Conservation (phyloP, 2,888 invertebrate genomes). For the Lypha dubia region DNA sequence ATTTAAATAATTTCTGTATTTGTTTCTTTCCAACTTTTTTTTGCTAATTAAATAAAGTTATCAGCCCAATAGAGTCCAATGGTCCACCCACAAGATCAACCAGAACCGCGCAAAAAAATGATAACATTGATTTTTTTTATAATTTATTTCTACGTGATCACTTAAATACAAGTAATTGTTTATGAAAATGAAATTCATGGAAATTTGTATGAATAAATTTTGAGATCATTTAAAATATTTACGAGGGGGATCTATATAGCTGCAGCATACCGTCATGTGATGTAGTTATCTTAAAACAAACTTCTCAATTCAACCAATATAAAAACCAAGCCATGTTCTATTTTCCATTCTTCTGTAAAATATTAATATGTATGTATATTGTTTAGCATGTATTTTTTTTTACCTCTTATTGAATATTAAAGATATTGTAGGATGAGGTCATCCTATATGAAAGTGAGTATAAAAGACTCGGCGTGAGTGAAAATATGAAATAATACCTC, state of each 20-base stretch:
- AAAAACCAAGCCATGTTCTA: too few species aligned
- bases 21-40: slow-evolving; percentile 39
- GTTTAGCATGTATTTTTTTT: too few species aligned
- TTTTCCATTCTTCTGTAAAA: too few species aligned
- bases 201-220: slow-evolving; percentile 8
- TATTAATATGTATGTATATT: too few species aligned
- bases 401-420: too few species aligned
- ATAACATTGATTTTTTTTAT: slow-evolving; percentile 63
- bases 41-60: slow-evolving; percentile 65
- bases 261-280: too few species aligned
- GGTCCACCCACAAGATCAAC: slow-evolving; percentile 73
- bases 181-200: slow-evolving; percentile 43
- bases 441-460: too few species aligned
- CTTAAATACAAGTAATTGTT: slow-evolving; percentile 30
- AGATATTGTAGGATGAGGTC: too few species aligned
- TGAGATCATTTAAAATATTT: slow-evolving; percentile 8
- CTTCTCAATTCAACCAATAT: too few species aligned
- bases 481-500: too few species aligned
- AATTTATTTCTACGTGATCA: slow-evolving; percentile 50
- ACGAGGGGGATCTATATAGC: slow-evolving; percentile 14
- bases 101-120: slow-evolving; percentile 49
- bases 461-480: too few species aligned
- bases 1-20: slow-evolving; percentile 44
- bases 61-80: slow-evolving; percentile 70
- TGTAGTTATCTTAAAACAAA: too few species aligned